Conservation (phyloP, 2,113 vertebrate genomes). For the Cephalopterus ornatus region DNA sequence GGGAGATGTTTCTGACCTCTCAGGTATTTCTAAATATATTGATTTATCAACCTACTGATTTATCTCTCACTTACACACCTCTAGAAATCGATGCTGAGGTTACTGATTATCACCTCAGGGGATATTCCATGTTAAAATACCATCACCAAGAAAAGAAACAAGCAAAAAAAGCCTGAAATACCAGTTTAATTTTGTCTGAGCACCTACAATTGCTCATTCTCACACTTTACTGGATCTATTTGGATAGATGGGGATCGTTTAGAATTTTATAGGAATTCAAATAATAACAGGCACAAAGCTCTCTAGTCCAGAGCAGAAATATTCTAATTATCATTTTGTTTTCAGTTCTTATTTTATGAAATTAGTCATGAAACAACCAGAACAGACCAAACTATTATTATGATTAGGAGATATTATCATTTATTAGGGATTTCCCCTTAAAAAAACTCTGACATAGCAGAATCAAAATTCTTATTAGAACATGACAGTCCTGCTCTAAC, state of each 20-base stretch:
- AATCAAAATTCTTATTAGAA: background rate
- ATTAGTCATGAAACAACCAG: background rate
- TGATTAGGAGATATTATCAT: background rate
- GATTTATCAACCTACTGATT: background rate
- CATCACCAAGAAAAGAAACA: background rate
- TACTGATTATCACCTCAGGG: background rate
- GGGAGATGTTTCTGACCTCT: background rate
- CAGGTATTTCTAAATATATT: background rate
- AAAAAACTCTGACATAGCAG: background rate
- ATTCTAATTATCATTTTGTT: background rate
- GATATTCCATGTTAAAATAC: background rate
- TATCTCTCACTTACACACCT: background rate
- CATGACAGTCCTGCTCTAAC: background rate
- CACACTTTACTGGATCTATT: background rate
- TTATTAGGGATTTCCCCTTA: background rate
- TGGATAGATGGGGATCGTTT: background rate
- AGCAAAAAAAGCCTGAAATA: background rate
- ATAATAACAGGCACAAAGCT: background rate
- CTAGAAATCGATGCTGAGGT: background rate
- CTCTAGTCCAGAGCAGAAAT: background rate
- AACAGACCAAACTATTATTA: background rate
- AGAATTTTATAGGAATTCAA: background rate
- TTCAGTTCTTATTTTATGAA: background rate
- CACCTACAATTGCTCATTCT: background rate
- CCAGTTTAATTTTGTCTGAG: background rate